Evolutionary conservation across 2,113 vertebrate genomes (phyloP), one percentile per base, ranked within the genome.

Genomic region (Typhlomys cinereus): DNA sequence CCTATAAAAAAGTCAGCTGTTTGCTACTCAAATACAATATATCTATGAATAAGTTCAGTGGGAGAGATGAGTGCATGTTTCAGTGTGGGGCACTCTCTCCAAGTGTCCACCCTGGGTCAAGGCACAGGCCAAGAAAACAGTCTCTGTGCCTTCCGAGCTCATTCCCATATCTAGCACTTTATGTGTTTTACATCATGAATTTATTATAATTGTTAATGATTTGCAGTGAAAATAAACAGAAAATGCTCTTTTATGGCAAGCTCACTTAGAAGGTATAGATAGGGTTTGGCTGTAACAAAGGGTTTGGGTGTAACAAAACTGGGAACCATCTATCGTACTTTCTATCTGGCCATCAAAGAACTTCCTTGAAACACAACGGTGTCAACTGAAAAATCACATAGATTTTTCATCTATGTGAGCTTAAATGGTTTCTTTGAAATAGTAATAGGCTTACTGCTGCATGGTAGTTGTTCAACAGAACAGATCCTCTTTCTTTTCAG

Each of bases 141-240:
- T 80, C 6, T 80, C 25, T 25, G 2, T n/a, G 13, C 36, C 50
- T 85, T 85, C 36, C 61, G 64, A 94, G 17, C 41, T 75, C 20
- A 18, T 7, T 44, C 2, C 20, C 15, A 50, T 57, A 27, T 86
- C 13, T 80, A 88, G 75, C 18, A 85, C 48, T 79, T 75, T 64
- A 59, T 62, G 29, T 54, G 62, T 64, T 64, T 39, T 29, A n/a
- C 82, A 48, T 61, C 88, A 69, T 84, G 23, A 25, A 84, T 73
- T 89, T 39, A 46, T 64, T 75, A 29, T 76, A 74, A 73, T 76
- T 90, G 4, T 85, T 59, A 12, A 85, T 52, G 4, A 2, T 80
- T 80, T 88, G 2, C 39, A 84, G 41, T 84, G 3, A 92, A 90
- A 62, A n/a, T 92, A 67, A 73, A 76, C n/a, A 90, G 8, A 91